These are phyloP conservation scores for Phacellophora camtschatica DNA, from an alignment of 30 jellyfish, hydroid and myxozoan genomes.

Conservation along the genomic window DNA sequence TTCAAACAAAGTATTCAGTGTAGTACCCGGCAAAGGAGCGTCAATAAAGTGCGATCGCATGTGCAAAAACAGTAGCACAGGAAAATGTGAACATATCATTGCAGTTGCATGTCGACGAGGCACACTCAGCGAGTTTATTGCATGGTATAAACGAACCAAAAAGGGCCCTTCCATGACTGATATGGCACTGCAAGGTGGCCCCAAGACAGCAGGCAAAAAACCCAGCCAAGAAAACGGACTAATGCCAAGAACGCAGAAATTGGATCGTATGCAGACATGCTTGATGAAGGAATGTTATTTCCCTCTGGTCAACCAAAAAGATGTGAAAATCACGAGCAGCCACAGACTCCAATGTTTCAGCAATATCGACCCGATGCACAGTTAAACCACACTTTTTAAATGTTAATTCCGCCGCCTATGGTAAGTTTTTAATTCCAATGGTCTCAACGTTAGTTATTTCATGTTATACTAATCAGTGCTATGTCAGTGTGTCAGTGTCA, in stretches of 20 bases:
- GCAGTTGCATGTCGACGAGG: slow-evolving; percentile 5
- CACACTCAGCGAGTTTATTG: not conserved
- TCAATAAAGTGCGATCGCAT: not conserved
- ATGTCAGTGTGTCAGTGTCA: too few species aligned
- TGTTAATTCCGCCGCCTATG: too few species aligned
- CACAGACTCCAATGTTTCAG: too few species aligned
- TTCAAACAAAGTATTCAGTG: not conserved
- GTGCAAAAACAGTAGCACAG: not conserved
- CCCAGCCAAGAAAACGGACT: not conserved
- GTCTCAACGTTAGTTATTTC: too few species aligned
- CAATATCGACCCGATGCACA: too few species aligned
- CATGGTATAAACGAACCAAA: not conserved
- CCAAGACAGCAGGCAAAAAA: not conserved
- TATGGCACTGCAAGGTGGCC: slow-evolving; percentile 11
- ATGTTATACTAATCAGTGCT: too few species aligned
- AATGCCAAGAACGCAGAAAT: not conserved
- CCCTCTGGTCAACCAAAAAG: too few species aligned
- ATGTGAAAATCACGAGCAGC: too few species aligned
- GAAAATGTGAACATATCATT: not conserved
- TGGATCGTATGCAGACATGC: not conserved
- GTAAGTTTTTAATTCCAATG: too few species aligned
- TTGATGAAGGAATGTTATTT: not conserved
- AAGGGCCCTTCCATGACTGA: not conserved
- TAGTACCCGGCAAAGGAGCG: not conserved
- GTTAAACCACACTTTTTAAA: too few species aligned